Percentiles rank a stretch among this genome's conserved stretches.
Conservation (phyloP, 2,888 invertebrate genomes). For the Drosophila cracens region DNA sequence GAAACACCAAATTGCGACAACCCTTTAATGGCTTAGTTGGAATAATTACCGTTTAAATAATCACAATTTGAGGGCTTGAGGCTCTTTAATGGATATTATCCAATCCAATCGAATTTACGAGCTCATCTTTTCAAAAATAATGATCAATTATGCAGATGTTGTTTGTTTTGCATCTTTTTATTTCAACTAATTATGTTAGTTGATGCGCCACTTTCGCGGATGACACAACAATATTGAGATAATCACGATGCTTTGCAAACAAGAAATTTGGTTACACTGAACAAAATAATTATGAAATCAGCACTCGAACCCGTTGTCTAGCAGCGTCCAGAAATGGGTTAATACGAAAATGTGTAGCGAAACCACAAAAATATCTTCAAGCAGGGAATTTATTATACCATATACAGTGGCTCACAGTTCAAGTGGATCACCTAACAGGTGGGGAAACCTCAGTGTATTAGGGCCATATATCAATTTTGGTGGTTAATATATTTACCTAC, state of each 20-base stretch:
- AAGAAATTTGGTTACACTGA: not conserved
- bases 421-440: too few species aligned
- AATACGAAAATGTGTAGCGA: not conserved
- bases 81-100: not conserved
- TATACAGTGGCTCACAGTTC: too few species aligned
- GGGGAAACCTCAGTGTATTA: too few species aligned
- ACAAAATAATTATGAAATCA: not conserved
- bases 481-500: too few species aligned
- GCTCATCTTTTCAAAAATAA: not conserved
- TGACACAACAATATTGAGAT: not conserved
- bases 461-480: too few species aligned
- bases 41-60: not conserved
- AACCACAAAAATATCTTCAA: conserved; percentile 1
- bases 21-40: not conserved
- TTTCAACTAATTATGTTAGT: not conserved
- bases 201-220: not conserved
- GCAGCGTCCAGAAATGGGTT: not conserved
- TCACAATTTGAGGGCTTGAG: not conserved
- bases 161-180: too few species aligned
- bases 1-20: not conserved
- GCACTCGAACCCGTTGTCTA: not conserved
- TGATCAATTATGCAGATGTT: not conserved
- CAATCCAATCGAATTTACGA: not conserved
- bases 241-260: not conserved
- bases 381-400: not conserved